Conservation (phyloP, 2,113 vertebrate species). For the Hyperoodon ampullatus region DNA sequence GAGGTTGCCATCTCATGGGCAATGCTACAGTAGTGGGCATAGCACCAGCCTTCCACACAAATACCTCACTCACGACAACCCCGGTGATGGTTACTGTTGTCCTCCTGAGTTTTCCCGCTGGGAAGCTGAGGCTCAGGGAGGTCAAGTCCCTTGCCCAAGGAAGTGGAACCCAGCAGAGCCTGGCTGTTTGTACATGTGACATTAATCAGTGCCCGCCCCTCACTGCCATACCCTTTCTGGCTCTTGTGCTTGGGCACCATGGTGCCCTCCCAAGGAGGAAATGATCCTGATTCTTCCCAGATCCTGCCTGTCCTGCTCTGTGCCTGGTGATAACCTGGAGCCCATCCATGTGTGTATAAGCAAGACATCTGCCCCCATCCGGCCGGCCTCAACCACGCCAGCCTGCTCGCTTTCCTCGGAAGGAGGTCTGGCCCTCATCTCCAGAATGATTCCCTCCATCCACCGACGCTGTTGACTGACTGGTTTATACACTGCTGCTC, state of each 20-base stretch:
- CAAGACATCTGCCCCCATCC: accelerated
- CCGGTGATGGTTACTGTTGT: neutral
- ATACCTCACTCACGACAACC: neutral
- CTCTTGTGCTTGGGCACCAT: neutral
- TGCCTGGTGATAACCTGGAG: no score
- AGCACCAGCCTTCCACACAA: accelerated
- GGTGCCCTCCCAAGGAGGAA: neutral
- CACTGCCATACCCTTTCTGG: accelerated
- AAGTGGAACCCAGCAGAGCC: neutral
- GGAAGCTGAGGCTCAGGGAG: neutral
- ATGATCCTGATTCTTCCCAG: neutral
- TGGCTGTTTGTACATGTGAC: neutral
- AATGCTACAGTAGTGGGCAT: accelerated
- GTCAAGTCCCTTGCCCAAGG: neutral
- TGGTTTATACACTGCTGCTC: neutral
- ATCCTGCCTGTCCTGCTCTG: neutral
- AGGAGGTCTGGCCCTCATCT: neutral
- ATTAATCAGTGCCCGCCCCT: neutral
- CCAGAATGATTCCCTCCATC: accelerated
- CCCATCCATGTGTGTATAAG: neutral
- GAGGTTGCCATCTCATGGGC: accelerated
- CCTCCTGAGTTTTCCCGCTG: neutral
- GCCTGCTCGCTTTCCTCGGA: neutral
- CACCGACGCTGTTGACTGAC: neutral
- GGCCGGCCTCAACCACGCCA: neutral